Evolutionary conservation across 1,140 invertebrate species (phyloP), one percentile per base, ranked within the genome.

Genomic region (Bactericera cockerelli): DNA sequence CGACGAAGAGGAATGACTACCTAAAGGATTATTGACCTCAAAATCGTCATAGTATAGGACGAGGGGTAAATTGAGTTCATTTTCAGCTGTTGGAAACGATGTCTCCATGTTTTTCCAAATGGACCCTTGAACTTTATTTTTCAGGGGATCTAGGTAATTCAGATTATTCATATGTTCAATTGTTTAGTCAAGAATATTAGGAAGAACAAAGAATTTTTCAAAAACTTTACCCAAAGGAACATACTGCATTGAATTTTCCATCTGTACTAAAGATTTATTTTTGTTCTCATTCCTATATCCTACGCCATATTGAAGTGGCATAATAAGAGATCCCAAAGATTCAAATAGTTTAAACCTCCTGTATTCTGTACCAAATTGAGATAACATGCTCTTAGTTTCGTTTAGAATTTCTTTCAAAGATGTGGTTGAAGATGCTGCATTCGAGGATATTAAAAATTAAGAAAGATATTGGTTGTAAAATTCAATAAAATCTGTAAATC

Each of bases 1-100:
- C n/a, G n/a, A n/a, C n/a, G n/a, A n/a, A n/a, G n/a, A n/a, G n/a
- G n/a, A 36, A 16, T 36, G 33, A 36, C 33, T 36, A 11, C 33
- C 33, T 11, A 36, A 16, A 26, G 67, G 64, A 63, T 71, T 71
- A 54, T 68, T 67, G 19, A 67, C 62, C 62, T 70, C 68, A 38
- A 67, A 63, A 56, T 70, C 69, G 56, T 70, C 67, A 57, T 57
- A 68, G 57, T 65, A 69, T 25, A 65, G 60, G 39, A 61, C 65
- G 14, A 69, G 57, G 26, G 70, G 67, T 38, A 71, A 11, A 16
- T 36, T 10, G 16, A 36, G 10, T 36, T 36, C 33, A 16, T 36
- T 36, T 36, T 36, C 33, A 11, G 10, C 16, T 10, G 10, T 10
- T 36, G 33, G 10, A 36, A 36, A 36, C 10, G 16, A 36, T 11